Evolutionary conservation across 2,113 vertebrate genomes (phyloP), one percentile per base, ranked within the genome.

Genomic region (Trematomus loennbergii): DNA sequence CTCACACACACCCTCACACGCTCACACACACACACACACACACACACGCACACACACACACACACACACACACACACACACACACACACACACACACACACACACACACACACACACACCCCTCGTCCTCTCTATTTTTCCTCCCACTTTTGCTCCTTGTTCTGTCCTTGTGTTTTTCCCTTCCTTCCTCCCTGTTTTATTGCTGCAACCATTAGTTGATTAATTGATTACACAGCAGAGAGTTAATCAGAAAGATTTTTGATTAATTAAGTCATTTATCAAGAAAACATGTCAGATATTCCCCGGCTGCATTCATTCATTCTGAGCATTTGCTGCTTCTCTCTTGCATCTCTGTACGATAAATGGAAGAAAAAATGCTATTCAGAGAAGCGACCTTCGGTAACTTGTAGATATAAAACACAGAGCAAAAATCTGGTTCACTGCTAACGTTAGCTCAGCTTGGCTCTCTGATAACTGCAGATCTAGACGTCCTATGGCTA

Each of bases 71-170:
- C n/a, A n/a, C n/a, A n/a, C n/a, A n/a, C n/a, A n/a, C n/a, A 54
- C 16, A 69, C 58, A 62, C 65, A 75, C 36, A 71, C 62, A 70
- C 66, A 3, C 11, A 22, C 48, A 58, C 3, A 63, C 57, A 2
- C 22, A 75, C 36, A 75, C 62, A 70, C 61, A 22, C 11, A 22
- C 48, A 61, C 66, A 81, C 53, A 62, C 2, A 63, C 57, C 25
- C 43, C 70, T 4, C 20, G 45, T 17, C 22, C 55, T 17, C 59
- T 48, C 16, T 57, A 12, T 9, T 13, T 64, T 20, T 49, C 45
- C 49, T 25, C 57, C 15, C n/a, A 33, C 17, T 5, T 36, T 40
- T 3, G 5, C 12, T 63, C 33, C 33, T 3, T 8, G 36, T 40
- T 71, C 60, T 17, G 33, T 72, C 11, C 48, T 61, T 58, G 45